Percentiles rank a stretch among this genome's conserved stretches.
These are phyloP conservation scores for Patiria miniata DNA, from an alignment of 35 echinoderm and acorn worm genomes.

Conservation along the genomic window DNA sequence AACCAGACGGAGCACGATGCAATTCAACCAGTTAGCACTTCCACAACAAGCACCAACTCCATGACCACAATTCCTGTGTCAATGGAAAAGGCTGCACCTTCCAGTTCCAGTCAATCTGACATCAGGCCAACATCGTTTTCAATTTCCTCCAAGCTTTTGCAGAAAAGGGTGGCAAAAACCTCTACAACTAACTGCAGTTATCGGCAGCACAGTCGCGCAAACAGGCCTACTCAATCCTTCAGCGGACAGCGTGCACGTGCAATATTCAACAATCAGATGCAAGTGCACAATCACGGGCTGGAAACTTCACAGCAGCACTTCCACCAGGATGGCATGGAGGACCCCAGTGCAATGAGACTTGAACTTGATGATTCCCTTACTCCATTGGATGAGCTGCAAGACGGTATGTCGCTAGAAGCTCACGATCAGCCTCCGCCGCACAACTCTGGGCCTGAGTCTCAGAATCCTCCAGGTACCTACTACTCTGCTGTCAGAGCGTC, in stretches of 20 bases:
- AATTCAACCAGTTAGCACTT: neutral
- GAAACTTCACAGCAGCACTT: too few relatives aligned
- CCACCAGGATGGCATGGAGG: too few relatives aligned
- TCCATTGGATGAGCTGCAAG: neutral
- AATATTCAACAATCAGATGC: too few relatives aligned
- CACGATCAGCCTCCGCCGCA: too few relatives aligned
- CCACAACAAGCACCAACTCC: neutral
- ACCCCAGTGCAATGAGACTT: neutral
- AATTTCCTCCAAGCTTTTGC: too few relatives aligned
- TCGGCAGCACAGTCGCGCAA: too few relatives aligned
- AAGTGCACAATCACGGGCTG: too few relatives aligned
- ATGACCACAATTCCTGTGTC: neutral
- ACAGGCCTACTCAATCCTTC: too few relatives aligned
- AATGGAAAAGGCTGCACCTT: neutral
- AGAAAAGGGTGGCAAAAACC: too few relatives aligned
- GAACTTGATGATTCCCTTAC: neutral
- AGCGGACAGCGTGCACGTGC: too few relatives aligned
- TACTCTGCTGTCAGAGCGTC: neutral
- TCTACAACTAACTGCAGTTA: too few relatives aligned
- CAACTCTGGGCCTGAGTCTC: neutral
- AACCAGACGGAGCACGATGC: neutral
- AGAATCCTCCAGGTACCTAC: neutral
- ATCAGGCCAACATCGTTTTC: neutral
- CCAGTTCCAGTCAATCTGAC: neutral
- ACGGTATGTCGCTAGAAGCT: neutral